Evolutionary conservation across 1,140 invertebrate species (phyloP).

Genomic region (Procambarus clarkii): DNA sequence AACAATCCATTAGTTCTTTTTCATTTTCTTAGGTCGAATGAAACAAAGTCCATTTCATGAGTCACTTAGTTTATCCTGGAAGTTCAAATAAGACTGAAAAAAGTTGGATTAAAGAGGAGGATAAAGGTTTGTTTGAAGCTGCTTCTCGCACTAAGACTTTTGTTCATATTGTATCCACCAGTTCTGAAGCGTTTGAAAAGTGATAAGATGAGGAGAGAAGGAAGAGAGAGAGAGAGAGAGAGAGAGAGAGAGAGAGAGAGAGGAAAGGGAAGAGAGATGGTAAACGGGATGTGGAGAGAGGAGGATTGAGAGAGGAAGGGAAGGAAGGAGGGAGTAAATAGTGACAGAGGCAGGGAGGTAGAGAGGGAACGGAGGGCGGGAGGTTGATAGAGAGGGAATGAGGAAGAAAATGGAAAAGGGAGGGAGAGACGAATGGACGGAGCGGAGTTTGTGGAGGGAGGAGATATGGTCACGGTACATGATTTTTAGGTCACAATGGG

Average conservation of each 20-base stretch:
- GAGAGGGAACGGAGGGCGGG: background rate
- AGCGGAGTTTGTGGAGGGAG: background rate
- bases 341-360: background rate
- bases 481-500: background rate
- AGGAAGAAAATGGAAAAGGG: background rate
- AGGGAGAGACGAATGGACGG: background rate
- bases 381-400: background rate
- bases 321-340: no score
- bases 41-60: no score
- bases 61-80: no score
- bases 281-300: background rate
- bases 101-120: no score
- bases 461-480: no score
- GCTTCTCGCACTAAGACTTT: no score
- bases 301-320: background rate
- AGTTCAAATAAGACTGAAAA: no score
- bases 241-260: background rate
- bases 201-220: background rate
- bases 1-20: no score
- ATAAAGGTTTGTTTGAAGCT: no score
- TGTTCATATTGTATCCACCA: no score
- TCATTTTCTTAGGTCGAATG: no score
- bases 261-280: background rate
- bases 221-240: constrained; percentile 6
- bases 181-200: no score